Base-by-base conservation (phyloP, 1,140 invertebrate genomes). In the Drosophila yakuba region DNA sequence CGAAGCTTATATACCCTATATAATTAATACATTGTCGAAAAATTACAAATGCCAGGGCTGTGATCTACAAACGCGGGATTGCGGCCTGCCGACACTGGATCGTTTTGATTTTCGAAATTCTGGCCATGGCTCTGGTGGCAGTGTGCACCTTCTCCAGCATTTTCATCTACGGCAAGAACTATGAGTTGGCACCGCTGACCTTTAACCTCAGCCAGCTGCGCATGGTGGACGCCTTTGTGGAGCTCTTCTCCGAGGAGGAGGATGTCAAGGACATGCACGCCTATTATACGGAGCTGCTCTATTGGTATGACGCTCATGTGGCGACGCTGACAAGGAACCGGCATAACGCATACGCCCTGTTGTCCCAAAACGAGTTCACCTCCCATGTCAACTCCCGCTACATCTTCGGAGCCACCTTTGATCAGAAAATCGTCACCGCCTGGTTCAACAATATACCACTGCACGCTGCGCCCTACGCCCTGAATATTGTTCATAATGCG, bases 401-500 rank as follows among this genome's bases (percentile, higher is more conserved):
- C 10, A 20, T 62, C 14, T 80, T 89, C 12, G 84, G 84, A 1
- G 81, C 63, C 0, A 72, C 85, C 0, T 68, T 89, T 20, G 51
- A 28, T 1, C 0, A 11, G 3, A 25, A 62, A 0, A 3, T 5
- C 0, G 59, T 86, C 3, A 86, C 74, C 15, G 69, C 75, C 11
- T 89, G 84, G 84, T 89, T 75, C 15, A 89, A 85, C 17, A 85
- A 78, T 41, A 62, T 90, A 45, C 84, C 78, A 0, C 44, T 89
- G 7, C 84, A 89, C 45, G 4, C 71, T 7, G 78, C 69, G 0
- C 80, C 84, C 4, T 78, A 52, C 60, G 54, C 48, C 12, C 38
- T 89, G 1, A 89, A 90, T 52, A 12, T 66, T 12, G 50, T 90
- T 7, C 80, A 89, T 45, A 89, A 89, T 63, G 78, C 88, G 10